Percentiles rank a stretch among this genome's conserved stretches.
These are phyloP conservation scores for Pantelozetes paolii DNA, from an alignment of 2,888 invertebrate species.

Conservation along the genomic window DNA sequence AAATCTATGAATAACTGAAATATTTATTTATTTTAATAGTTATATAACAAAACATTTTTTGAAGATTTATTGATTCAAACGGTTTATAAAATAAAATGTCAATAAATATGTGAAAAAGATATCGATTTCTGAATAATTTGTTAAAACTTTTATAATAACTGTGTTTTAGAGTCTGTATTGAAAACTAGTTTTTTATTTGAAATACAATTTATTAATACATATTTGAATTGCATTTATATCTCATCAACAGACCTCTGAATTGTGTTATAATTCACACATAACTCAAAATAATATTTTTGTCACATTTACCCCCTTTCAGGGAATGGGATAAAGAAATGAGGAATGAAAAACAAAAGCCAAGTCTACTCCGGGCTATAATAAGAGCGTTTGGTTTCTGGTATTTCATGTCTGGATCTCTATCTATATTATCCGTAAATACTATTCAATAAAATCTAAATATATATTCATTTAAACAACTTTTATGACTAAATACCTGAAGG, in stretches of 20 bases:
- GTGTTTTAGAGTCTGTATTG: neutral
- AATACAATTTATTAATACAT: neutral
- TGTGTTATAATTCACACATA: slow-evolving; percentile 14
- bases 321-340: slow-evolving; percentile 48
- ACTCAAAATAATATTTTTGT: neutral
- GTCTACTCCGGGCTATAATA: slow-evolving; percentile 36
- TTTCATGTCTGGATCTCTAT: slow-evolving; percentile 38
- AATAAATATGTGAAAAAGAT: neutral
- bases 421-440: slow-evolving; percentile 37
- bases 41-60: neutral
- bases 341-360: slow-evolving; percentile 38
- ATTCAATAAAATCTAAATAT: neutral
- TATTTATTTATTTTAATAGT: neutral
- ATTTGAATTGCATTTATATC: neutral
- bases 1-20: neutral
- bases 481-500: slow-evolving; percentile 32
- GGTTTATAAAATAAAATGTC: too few species aligned
- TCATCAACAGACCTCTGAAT: neutral
- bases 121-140: slow-evolving; percentile 3
- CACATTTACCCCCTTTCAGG: neutral
- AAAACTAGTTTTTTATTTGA: neutral
- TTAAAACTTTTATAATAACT: slow-evolving; percentile 1
- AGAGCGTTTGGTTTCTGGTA: slow-evolving; percentile 43
- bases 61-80: slow-evolving; percentile 4
- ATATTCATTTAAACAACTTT: neutral